Conservation (phyloP, 2,113 vertebrate genomes). For the Hirundichthys speculiger region DNA sequence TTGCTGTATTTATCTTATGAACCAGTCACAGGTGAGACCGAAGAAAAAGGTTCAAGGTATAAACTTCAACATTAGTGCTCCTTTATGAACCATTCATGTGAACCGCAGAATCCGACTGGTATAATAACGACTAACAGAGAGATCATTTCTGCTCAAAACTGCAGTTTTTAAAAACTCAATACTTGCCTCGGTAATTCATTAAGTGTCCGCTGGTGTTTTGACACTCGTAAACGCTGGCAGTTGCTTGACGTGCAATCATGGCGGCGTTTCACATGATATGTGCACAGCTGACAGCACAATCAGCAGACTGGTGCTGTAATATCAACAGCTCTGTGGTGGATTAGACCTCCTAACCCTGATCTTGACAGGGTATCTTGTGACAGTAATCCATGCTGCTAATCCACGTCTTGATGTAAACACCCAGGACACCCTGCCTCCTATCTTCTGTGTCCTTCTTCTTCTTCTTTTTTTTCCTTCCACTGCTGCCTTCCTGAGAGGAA, state of each 20-base stretch:
- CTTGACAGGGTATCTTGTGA: constrained; percentile 71
- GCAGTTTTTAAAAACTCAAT: too few relatives aligned
- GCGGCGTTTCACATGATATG: constrained; percentile 22
- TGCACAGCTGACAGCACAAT: constrained; percentile 46
- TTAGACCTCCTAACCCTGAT: constrained; percentile 72
- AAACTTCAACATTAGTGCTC: neutral
- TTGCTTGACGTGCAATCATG: constrained; percentile 32
- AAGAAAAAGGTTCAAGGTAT: neutral
- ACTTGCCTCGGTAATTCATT: constrained; percentile 22
- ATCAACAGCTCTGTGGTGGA: constrained; percentile 70
- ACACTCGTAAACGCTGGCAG: constrained; percentile 28
- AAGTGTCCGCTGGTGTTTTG: neutral
- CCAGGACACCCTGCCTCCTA: constrained; percentile 58
- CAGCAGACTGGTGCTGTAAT: constrained; percentile 60
- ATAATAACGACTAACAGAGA: too few relatives aligned
- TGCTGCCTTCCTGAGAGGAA: constrained; percentile 55
- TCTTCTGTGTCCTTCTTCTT: constrained; percentile 44
- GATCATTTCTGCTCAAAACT: too few relatives aligned
- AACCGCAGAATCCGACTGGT: too few relatives aligned
- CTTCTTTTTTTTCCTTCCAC: constrained; percentile 33
- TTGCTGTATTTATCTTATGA: too few relatives aligned
- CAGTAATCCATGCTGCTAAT: constrained; percentile 80
- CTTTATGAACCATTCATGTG: too few relatives aligned
- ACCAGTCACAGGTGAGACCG: neutral
- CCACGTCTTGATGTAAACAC: constrained; percentile 75